Conservation (phyloP, 2,797 vertebrate genomes). For the Clarias platycephalus region DNA sequence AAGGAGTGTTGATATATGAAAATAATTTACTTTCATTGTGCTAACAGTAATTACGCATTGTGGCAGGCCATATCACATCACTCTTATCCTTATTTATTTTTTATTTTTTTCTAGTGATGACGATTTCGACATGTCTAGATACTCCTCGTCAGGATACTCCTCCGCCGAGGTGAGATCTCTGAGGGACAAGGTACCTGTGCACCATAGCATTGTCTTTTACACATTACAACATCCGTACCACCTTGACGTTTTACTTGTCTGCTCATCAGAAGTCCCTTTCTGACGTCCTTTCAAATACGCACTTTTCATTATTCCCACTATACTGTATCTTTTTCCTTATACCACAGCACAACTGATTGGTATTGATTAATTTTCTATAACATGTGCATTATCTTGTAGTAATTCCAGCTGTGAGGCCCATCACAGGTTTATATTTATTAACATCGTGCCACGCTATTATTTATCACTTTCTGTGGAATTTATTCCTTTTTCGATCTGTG, state of each 20-base stretch:
- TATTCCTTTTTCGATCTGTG: not conserved
- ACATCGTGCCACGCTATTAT: not conserved
- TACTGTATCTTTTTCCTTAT: not conserved
- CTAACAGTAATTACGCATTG: not conserved
- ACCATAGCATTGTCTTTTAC: not conserved
- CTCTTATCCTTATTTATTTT: constrained; percentile 39
- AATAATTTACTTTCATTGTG: no score
- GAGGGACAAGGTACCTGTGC: constrained; percentile 79
- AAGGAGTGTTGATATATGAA: no score
- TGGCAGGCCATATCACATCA: not conserved
- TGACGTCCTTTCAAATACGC: not conserved
- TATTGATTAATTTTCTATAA: not conserved
- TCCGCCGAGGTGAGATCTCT: constrained; percentile 97
- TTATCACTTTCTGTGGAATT: not conserved
- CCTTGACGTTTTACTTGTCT: not conserved
- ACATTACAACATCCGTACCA: not conserved
- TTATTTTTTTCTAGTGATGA: constrained; percentile 81
- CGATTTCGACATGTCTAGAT: constrained; percentile 98
- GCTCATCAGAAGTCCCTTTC: not conserved
- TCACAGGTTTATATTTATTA: not conserved
- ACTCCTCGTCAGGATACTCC: constrained; percentile 98
- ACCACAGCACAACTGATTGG: not conserved
- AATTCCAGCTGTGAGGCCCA: not conserved
- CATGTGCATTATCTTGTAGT: not conserved
- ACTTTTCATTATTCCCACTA: not conserved